These are phyloP conservation scores for Labeo catla DNA, from an alignment of 2,113 vertebrate species.

Conservation along the genomic window DNA sequence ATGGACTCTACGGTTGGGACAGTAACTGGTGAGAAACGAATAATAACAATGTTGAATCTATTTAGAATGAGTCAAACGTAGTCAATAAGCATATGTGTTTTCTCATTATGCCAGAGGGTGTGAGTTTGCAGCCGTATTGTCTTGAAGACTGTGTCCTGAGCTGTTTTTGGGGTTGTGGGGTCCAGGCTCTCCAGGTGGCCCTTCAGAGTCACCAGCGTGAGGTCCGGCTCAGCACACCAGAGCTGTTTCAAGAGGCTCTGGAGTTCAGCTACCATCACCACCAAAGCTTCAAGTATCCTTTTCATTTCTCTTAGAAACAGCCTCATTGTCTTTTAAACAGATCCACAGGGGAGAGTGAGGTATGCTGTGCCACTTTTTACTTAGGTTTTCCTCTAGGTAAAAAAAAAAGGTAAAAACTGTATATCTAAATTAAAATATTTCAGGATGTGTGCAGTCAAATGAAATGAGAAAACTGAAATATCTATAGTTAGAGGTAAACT, in stretches of 20 bases:
- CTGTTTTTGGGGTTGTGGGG: slow-evolving; percentile 92
- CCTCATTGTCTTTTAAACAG: background rate
- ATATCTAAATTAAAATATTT: background rate
- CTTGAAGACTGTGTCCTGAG: slow-evolving; percentile 87
- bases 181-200: slow-evolving; percentile 81
- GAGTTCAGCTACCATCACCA: slow-evolving; percentile 76
- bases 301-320: slow-evolving; percentile 29
- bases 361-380: background rate
- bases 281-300: slow-evolving; percentile 91
- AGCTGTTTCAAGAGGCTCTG: slow-evolving; percentile 83
- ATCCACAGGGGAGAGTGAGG: background rate
- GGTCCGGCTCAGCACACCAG: slow-evolving; percentile 77
- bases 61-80: background rate
- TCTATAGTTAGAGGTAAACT: too few species aligned
- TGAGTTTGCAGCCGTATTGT: slow-evolving; percentile 80
- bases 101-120: slow-evolving; percentile 76
- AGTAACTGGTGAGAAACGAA: slow-evolving; percentile 77
- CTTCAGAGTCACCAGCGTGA: slow-evolving; percentile 81
- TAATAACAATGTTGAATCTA: background rate
- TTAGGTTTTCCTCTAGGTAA: background rate
- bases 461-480: background rate
- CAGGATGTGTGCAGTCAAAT: background rate
- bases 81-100: background rate
- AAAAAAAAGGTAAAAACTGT: background rate
- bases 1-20: slow-evolving; percentile 76